Evolutionary conservation across 2,888 invertebrate species (phyloP).

Genomic region (Aplocera efformata): DNA sequence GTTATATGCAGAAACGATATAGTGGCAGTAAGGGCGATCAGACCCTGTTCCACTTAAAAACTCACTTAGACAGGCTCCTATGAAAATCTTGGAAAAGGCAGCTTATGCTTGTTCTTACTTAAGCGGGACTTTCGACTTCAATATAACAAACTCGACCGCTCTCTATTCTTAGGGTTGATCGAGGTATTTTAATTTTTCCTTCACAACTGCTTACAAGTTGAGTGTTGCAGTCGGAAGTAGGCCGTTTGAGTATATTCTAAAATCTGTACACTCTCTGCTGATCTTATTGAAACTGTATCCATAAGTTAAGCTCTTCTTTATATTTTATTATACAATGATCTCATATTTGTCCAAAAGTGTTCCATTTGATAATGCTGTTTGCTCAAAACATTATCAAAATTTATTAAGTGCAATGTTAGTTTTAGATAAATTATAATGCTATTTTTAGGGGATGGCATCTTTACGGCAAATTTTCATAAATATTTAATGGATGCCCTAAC

Average conservation of each 20-base stretch:
- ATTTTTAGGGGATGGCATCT: not conserved
- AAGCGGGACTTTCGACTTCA: too few relatives aligned
- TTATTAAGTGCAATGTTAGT: slow-evolving; percentile 20
- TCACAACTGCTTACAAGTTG: too few relatives aligned
- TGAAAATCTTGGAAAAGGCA: too few relatives aligned
- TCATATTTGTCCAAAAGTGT: slow-evolving; percentile 17
- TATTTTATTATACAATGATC: slow-evolving; percentile 10
- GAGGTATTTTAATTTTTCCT: too few relatives aligned
- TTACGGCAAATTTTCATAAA: not conserved
- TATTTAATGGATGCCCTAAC: not conserved
- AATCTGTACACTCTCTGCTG: too few relatives aligned
- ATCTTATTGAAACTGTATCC: too few relatives aligned
- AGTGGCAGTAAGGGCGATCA: slow-evolving; percentile 4
- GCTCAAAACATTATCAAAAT: slow-evolving; percentile 21
- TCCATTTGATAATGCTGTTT: slow-evolving; percentile 14
- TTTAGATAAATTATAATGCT: slow-evolving; percentile 6
- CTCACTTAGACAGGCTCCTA: too few relatives aligned
- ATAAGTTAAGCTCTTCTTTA: not conserved
- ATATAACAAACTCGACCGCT: too few relatives aligned
- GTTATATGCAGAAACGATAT: not conserved
- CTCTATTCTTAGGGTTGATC: too few relatives aligned
- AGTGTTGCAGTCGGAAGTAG: too few relatives aligned
- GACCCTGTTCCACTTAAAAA: not conserved
- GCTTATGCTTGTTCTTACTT: too few relatives aligned
- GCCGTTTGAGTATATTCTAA: too few relatives aligned